Percentiles rank a stretch among this genome's conserved stretches.
phyloP scores from a whole-genome alignment of 2,797 vertebrate species.

The Champsocephalus gunnari region DNA sequence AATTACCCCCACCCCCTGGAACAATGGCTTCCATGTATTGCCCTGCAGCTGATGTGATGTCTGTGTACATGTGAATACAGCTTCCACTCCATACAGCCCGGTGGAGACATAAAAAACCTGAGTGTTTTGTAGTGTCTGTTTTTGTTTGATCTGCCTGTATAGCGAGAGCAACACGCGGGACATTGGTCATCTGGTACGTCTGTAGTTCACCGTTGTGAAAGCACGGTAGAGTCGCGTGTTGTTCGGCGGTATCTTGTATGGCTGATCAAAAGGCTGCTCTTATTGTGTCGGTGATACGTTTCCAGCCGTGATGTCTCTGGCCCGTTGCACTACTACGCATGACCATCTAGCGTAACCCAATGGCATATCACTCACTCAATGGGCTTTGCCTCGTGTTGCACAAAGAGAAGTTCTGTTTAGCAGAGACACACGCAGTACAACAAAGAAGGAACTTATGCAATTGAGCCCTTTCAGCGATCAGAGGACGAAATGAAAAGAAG shows the following conservation, averaged over 20 bases:
- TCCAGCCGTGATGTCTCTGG: constrained; percentile 54
- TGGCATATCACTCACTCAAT: constrained; percentile 49
- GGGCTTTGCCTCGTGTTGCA: constrained; percentile 45
- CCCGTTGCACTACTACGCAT: constrained; percentile 38
- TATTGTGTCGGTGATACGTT: constrained; percentile 53
- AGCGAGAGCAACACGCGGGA: constrained; percentile 49
- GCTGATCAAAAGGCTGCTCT: constrained; percentile 68
- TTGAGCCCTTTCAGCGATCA: constrained; percentile 36
- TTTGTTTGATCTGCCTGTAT: constrained; percentile 57
- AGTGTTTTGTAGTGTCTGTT: constrained; percentile 45
- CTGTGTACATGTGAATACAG: constrained; percentile 13
- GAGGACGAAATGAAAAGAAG: constrained; percentile 41
- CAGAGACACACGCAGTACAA: constrained; percentile 27
- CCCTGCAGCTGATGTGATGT: constrained; percentile 16
- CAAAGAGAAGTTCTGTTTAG: constrained; percentile 27
- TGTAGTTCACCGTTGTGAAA: constrained; percentile 63
- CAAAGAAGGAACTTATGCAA: constrained; percentile 24
- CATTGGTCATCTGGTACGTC: constrained; percentile 73
- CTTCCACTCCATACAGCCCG: constrained; percentile 11
- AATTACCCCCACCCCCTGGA: not conserved
- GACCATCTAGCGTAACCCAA: constrained; percentile 49
- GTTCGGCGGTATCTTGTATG: constrained; percentile 41
- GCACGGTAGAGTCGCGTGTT: constrained; percentile 32
- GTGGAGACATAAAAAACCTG: constrained; percentile 26
- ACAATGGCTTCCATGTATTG: constrained; percentile 26